Evolutionary conservation across 2,888 invertebrate genomes (phyloP), one percentile per base, ranked within the genome.

Genomic region (Parnassius mnemosyne): DNA sequence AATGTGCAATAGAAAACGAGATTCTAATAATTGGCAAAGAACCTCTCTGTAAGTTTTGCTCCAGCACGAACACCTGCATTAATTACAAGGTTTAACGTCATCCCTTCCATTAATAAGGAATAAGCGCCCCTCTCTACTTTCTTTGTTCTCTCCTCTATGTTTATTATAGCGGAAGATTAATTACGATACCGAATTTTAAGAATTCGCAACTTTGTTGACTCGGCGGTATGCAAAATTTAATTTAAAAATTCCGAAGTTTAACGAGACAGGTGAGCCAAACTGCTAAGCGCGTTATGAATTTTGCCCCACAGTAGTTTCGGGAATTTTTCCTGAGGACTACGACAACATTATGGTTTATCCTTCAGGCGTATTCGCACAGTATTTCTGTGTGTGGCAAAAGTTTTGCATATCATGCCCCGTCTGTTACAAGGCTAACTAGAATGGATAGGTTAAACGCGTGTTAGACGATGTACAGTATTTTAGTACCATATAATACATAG

Each of bases 201-300:
- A 89, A 89, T 89, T 81, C 80, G 79, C 77, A 88, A 89, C 86
- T 86, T 87, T 84, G 85, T 85, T 77, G 82, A 83, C 82, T 81
- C 78, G 77, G 77, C 77, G 81, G 80, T 80, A 81, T 85, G 80
- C 82, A 84, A 85, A 91, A 90, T 90, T 90, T 90, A 89, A 91
- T 90, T 89, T 90, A 86, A 90, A 90, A 90, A 91, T 90, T 90
- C 89, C 89, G 72, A 89, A 89, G 87, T 88, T 79, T 82, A 86
- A 87, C 89, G 85, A 89, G 89, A 85, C 91, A 91, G 91, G 90
- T 90, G 87, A 88, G 79, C 80, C 72, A 78, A 85, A 88, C 87
- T 85, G 88, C 82, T 88, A 86, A 89, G 85, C 89, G 84, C 83
- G 89, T 89, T 91, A 90, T 90, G 90, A 91, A 89, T 87, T 89